Percentiles rank a stretch among this genome's conserved stretches.
These are phyloP conservation scores for Otocyon megalotis DNA, from an alignment of 2,113 vertebrate genomes.

Conservation along the genomic window DNA sequence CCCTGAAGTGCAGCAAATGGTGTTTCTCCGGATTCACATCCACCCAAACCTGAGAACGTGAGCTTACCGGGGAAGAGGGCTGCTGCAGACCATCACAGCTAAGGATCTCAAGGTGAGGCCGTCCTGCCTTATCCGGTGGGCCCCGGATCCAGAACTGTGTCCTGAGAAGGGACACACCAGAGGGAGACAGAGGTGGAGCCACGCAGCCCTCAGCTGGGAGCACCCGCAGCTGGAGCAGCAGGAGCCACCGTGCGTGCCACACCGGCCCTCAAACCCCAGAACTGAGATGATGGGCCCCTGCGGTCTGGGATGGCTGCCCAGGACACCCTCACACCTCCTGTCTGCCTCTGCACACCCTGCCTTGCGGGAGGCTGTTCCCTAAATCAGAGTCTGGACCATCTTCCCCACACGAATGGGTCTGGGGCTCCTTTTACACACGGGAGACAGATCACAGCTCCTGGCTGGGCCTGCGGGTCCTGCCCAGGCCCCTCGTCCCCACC, in stretches of 20 bases:
- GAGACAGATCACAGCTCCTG: too few species aligned
- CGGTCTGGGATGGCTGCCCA: background rate
- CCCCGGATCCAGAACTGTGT: too few species aligned
- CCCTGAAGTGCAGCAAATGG: accelerated
- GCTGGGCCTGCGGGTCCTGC: background rate
- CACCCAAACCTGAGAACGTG: background rate
- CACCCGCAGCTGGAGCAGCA: too few species aligned
- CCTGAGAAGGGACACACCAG: background rate
- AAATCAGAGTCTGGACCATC: background rate
- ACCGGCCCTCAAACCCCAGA: background rate
- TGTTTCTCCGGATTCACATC: background rate
- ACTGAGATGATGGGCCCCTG: background rate
- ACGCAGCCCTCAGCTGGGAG: too few species aligned
- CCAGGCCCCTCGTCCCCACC: background rate
- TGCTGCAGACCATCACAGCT: background rate
- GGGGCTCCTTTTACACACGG: background rate
- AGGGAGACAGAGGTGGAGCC: background rate
- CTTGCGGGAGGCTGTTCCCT: background rate
- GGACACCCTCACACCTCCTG: background rate
- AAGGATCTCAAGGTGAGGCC: background rate
- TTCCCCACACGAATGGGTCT: accelerated
- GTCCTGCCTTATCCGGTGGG: background rate
- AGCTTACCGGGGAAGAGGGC: background rate
- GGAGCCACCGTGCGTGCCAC: background rate
- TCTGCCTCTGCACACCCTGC: background rate